Base-by-base conservation (phyloP, 92 coral and sea anemone species). In the Pocillopora meandrina region DNA sequence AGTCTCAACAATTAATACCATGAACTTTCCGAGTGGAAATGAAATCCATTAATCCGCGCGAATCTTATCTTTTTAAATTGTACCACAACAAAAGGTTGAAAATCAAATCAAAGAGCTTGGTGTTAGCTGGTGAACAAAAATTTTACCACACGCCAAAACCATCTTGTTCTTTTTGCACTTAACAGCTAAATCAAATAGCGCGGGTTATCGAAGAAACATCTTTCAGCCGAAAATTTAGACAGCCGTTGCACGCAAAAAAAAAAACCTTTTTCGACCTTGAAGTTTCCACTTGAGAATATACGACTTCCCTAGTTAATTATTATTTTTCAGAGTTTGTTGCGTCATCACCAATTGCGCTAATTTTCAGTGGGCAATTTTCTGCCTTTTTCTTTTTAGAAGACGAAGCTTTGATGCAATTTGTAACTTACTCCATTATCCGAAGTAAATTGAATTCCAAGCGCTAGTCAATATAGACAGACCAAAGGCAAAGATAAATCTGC, bases 181-280 rank as follows among this genome's bases (percentile, higher is more conserved):
- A 12, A n/a, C 17, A 35, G 0, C n/a, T 1, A 34, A 49, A 65
- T 12, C 12, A 64, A 15, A 65, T 49, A 66, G 23, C 21, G 18
- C 19, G 52, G 52, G 72, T 64, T 78, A 15, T 21, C 61, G 17
- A 36, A 12, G 83, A 73, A 67, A 65, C 63, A 56, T 79, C 52
- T 31, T 79, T 47, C 8, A 42, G 52, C 52, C 52, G 52, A 7
- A 42, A 7, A 7, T 42, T 42, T 42, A 42, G 52, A 42, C 52
- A 42, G 52, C 52, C 52, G 52, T 42, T 42, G 52, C 52, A 42
- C 52, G 4, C 8, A 42, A 42, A 42, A 42, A 26, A 26, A 26
- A 42, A 7, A 3, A 0, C 52, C 8, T 42, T 3, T 42, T 42
- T 42, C 8, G 52, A 42, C 52, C 52, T 42, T 7, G 7, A 42